Evolutionary conservation across 2,888 invertebrate species (phyloP).

Genomic region (Laothoe populi): DNA sequence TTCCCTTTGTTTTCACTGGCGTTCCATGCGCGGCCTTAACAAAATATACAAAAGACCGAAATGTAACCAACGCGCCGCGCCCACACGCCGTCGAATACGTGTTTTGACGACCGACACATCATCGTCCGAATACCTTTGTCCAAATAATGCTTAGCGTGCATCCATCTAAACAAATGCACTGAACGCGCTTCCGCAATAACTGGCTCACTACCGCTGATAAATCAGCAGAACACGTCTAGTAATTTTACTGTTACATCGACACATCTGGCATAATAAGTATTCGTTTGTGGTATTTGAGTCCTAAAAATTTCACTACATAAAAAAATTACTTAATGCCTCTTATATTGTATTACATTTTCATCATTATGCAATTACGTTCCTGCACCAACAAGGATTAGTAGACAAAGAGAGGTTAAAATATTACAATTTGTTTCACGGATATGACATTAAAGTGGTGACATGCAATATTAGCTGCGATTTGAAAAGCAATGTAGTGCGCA

Average conservation of each 20-base stretch:
- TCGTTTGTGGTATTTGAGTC: no score
- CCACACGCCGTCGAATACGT: constrained; percentile 64
- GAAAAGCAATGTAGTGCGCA: constrained; percentile 28
- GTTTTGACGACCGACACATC: constrained; percentile 59
- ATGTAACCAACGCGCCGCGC: constrained; percentile 68
- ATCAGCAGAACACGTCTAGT: constrained; percentile 16
- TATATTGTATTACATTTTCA: no score
- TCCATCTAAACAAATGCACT: constrained; percentile 27
- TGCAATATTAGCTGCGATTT: not conserved
- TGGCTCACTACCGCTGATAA: not conserved
- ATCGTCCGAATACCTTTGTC: constrained; percentile 43
- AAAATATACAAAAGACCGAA: constrained; percentile 77
- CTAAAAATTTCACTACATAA: no score
- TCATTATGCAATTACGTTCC: no score
- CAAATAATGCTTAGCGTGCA: constrained; percentile 35
- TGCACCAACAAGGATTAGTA: no score
- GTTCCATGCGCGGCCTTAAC: constrained; percentile 66
- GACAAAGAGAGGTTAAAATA: not conserved
- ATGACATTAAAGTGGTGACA: not conserved
- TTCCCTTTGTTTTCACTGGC: constrained; percentile 71
- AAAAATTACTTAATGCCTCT: no score
- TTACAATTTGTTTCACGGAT: not conserved
- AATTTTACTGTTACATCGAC: no score
- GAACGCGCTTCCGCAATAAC: constrained; percentile 22
- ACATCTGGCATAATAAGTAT: no score